Percentiles rank a stretch among this genome's conserved stretches.
These are phyloP conservation scores for Lycopodina hypogea DNA, from an alignment of 37 sponge, comb jelly and placozoan species.

Conservation along the genomic window DNA sequence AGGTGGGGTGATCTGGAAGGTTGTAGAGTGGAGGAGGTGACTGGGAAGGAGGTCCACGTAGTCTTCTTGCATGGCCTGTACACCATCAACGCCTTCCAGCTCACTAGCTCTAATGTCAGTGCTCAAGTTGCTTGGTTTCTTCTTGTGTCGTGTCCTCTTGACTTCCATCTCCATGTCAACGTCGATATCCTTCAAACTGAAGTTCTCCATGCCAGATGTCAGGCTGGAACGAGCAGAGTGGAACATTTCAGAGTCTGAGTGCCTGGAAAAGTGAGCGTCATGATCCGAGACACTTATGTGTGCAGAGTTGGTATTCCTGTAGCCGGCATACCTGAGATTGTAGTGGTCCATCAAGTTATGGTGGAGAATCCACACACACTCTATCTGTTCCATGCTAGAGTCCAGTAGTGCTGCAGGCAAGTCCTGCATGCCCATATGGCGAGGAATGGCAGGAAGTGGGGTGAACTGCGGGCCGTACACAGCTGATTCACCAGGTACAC, in stretches of 20 bases:
- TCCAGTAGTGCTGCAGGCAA: constrained; percentile 18
- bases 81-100: not conserved
- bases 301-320: not conserved
- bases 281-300: not conserved
- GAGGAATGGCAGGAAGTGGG: constrained; percentile 1
- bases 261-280: not conserved
- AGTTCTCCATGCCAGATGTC: constrained; percentile 19
- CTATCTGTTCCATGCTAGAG: not conserved
- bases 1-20: not conserved
- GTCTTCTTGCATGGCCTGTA: not conserved
- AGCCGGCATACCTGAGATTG: not conserved
- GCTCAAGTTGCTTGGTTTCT: constrained; percentile 23
- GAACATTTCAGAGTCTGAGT: constrained; percentile 12
- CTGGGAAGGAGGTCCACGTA: not conserved
- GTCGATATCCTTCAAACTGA: constrained; percentile 22
- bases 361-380: constrained; percentile 16
- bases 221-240: constrained; percentile 30
- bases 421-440: not conserved
- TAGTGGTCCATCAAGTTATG: constrained; percentile 28
- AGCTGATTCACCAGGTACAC: not conserved
- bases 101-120: not conserved
- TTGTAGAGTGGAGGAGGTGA: not conserved
- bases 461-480: constrained; percentile 13
- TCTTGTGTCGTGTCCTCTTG: not conserved
- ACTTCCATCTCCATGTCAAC: not conserved